phyloP scores from a whole-genome alignment of 2,888 invertebrate genomes.

The Autographa pulchrina region DNA sequence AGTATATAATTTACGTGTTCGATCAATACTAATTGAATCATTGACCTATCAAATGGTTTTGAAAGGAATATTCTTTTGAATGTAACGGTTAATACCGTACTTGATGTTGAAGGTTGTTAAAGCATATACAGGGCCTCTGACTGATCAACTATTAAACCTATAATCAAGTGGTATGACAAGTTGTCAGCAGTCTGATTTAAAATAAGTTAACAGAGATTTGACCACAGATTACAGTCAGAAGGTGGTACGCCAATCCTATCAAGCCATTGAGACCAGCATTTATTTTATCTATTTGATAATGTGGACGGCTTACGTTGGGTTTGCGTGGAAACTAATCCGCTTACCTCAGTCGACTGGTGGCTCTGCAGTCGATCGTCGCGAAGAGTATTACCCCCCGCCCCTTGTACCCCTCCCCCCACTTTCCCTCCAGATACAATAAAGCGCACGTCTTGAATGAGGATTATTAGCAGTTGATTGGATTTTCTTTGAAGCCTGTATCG shows the following conservation, averaged over 20 bases:
- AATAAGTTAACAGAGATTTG: not conserved
- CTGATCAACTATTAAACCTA: too few species aligned
- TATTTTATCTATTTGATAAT: conserved; percentile 30
- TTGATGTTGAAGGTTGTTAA: too few species aligned
- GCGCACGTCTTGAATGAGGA: conserved; percentile 28
- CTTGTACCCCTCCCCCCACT: conserved; percentile 11
- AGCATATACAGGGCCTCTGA: too few species aligned
- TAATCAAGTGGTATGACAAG: too few species aligned
- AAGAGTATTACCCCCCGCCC: conserved; percentile 14
- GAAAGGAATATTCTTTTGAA: too few species aligned
- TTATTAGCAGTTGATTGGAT: conserved; percentile 45
- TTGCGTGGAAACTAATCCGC: conserved; percentile 38
- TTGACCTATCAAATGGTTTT: too few species aligned
- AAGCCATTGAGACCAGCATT: conserved; percentile 16
- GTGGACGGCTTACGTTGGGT: conserved; percentile 31
- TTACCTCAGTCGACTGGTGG: conserved; percentile 31
- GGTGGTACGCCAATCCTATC: conserved; percentile 4
- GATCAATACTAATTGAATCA: too few species aligned
- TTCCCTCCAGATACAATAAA: conserved; percentile 26
- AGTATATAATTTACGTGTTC: too few species aligned
- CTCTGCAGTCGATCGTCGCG: conserved; percentile 26
- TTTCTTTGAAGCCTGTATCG: conserved; percentile 17
- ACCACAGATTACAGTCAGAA: not conserved
- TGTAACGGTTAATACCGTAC: too few species aligned
- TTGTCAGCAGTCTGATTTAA: not conserved